A percentile compares a stretch with the other conserved stretches of the same genome.
phyloP scores from a whole-genome alignment of 1,140 invertebrate genomes.

The Aphelenchoides fujianensis region DNA sequence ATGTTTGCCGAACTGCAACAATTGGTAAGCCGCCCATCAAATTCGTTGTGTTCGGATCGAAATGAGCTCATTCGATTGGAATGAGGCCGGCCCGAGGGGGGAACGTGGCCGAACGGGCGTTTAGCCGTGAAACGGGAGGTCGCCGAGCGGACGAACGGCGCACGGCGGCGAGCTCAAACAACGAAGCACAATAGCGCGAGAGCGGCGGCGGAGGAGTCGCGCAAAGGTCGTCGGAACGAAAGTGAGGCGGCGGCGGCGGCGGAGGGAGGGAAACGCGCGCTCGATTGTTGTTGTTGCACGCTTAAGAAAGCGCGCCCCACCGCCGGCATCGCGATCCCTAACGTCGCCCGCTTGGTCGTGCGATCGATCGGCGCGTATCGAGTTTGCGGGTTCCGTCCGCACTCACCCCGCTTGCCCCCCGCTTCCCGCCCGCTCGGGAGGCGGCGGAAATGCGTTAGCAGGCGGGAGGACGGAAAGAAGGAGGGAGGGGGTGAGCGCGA shows the following conservation, averaged over 20 bases:
- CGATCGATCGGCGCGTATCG: background rate
- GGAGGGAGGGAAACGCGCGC: no score
- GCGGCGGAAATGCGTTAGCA: no score
- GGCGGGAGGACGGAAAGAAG: background rate
- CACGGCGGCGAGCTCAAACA: background rate
- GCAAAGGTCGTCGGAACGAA: background rate
- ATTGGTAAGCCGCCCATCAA: background rate
- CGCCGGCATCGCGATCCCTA: background rate
- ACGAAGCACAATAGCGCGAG: background rate
- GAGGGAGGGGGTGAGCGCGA: background rate
- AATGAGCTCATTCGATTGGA: background rate
- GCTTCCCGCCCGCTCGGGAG: background rate
- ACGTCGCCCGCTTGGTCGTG: no score
- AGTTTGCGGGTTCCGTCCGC: background rate
- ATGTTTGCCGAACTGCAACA: background rate
- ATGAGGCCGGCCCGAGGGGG: background rate
- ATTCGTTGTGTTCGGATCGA: background rate
- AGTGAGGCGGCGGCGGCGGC: background rate
- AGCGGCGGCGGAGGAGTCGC: background rate
- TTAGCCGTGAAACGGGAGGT: background rate
- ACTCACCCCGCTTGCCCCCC: background rate
- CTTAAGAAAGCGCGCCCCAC: background rate
- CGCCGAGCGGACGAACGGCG: background rate
- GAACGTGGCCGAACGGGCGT: background rate
- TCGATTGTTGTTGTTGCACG: no score